A percentile compares a stretch with the other conserved stretches of the same genome.
phyloP scores from a whole-genome alignment of 2,113 vertebrate species.

The Gymnarchus niloticus region DNA sequence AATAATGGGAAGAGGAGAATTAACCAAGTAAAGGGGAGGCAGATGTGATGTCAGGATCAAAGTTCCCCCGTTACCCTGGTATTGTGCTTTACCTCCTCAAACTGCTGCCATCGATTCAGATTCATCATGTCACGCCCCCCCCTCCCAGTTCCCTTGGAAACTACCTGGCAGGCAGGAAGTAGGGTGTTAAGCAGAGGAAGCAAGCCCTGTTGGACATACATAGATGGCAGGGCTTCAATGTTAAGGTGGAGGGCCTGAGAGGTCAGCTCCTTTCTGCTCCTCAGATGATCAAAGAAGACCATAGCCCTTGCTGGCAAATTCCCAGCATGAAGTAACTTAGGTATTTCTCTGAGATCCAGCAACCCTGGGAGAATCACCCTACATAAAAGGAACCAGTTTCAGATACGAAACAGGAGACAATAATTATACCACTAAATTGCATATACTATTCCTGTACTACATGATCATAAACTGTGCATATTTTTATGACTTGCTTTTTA shows the following conservation, averaged over 20 bases:
- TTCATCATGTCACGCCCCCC: not conserved
- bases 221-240: not conserved
- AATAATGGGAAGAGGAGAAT: not conserved
- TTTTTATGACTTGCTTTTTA: not conserved
- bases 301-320: not conserved
- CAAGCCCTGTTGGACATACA: not conserved
- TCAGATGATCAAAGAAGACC: not conserved
- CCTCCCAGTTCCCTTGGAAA: not conserved
- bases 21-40: not conserved
- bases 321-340: not conserved
- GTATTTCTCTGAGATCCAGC: not conserved
- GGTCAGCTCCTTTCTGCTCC: not conserved
- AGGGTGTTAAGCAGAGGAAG: not conserved
- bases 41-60: not conserved
- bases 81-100: not conserved
- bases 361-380: not conserved
- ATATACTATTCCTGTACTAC: not conserved
- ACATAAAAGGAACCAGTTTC: not conserved
- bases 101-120: not conserved
- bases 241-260: not conserved
- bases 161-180: not conserved
- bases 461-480: not conserved
- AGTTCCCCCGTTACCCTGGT: not conserved
- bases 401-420: not conserved
- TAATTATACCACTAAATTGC: not conserved